A percentile compares a stretch with the other conserved stretches of the same genome.
phyloP scores from a whole-genome alignment of 92 coral and sea anemone genomes.

The Virgularia gustaviana region DNA sequence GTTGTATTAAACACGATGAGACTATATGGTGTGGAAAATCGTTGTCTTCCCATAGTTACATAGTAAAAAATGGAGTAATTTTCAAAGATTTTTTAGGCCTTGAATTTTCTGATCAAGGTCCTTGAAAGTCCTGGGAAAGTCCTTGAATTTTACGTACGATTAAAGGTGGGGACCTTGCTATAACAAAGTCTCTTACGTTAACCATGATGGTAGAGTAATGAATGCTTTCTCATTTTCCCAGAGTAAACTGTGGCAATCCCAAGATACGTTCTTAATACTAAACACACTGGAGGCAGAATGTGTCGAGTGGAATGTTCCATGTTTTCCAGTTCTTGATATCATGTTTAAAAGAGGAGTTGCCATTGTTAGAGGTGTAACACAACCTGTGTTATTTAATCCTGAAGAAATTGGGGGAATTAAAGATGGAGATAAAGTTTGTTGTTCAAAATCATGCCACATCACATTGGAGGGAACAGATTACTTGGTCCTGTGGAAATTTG shows the following conservation, averaged over 20 bases:
- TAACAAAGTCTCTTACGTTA: too few relatives aligned
- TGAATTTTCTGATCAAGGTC: neutral
- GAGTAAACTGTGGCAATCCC: constrained; percentile 26
- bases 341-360: neutral
- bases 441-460: constrained; percentile 31
- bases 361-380: neutral
- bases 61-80: too few relatives aligned
- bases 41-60: too few relatives aligned
- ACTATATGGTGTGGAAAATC: too few relatives aligned
- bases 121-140: too few relatives aligned
- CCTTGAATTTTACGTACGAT: too few relatives aligned
- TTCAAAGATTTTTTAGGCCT: too few relatives aligned
- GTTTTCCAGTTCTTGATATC: constrained; percentile 20
- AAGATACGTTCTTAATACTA: neutral
- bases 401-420: neutral
- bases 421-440: constrained; percentile 10
- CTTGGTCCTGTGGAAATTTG: constrained; percentile 46
- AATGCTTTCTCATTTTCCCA: too few relatives aligned
- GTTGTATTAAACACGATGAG: too few relatives aligned
- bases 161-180: too few relatives aligned
- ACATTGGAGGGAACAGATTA: constrained; percentile 6
- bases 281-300: neutral
- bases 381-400: neutral
- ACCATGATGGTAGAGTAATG: too few relatives aligned
- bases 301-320: constrained; percentile 20